Base-by-base conservation (phyloP, 2,797 vertebrate species). In the Coregonus ussuriensis region DNA sequence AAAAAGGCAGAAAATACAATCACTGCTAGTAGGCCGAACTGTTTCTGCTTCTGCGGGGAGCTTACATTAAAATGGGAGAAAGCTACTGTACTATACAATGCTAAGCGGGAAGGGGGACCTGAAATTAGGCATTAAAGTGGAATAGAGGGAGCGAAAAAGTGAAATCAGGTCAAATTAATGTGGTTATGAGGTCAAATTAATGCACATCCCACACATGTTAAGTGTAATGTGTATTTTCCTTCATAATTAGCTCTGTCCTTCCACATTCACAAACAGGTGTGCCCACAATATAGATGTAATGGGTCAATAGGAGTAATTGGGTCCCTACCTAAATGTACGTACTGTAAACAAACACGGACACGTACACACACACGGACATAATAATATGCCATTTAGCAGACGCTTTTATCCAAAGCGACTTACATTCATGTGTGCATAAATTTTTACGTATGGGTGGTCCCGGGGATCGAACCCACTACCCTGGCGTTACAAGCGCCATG, bases 1-100 rank as follows among this genome's bases (percentile, higher is more conserved):
- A 33, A 51, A 51, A 86, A 79, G 71, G 72, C 84, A 80, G 74
- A 76, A 82, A 89, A 83, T 85, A 88, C 78, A 89, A 87, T 89
- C 73, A 66, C 76, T 41, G 81, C 71, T 79, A 84, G 86, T 87
- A 81, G 83, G 78, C 56, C 86, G 82, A 75, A 88, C 84, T 80
- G 85, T 74, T 74, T 74, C 74, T 76, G 76, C 74, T 85, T 73
- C 37, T 76, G 65, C 65, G 59, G 74, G 70, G 70, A 77, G 76
- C 82, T 83, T 82, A 77, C 78, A 81, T 86, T 79, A 59, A 79
- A 86, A 85, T 81, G 41, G 63, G 13, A 73, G 52, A 69, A 79
- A 76, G 52, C 79, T 11, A 71, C 52, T 63, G 25, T 63, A 47
- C 47, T 35, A 35, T 87, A 80, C 67, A 82, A 81, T 41, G 54